These are phyloP conservation scores for Rhyacophila brunnea DNA, from an alignment of 1,140 invertebrate genomes.

Conservation along the genomic window DNA sequence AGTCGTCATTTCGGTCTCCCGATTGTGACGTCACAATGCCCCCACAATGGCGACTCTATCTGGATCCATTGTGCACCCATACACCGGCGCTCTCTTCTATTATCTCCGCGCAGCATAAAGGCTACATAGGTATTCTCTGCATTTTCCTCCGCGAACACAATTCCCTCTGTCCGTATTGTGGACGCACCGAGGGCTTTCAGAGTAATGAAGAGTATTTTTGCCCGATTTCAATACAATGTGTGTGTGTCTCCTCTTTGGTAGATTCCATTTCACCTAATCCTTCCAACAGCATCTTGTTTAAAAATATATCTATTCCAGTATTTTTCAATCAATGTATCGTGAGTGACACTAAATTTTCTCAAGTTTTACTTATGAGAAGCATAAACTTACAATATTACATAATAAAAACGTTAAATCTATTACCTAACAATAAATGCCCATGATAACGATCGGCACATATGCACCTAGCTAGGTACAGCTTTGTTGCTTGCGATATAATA, in stretches of 20 bases:
- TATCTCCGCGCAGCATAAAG: slow-evolving; percentile 33
- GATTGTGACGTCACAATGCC: slow-evolving; percentile 33
- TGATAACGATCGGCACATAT: too few relatives aligned
- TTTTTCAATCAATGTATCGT: too few relatives aligned
- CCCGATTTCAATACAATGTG: slow-evolving; percentile 27
- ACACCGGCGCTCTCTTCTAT: slow-evolving; percentile 33
- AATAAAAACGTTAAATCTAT: too few relatives aligned
- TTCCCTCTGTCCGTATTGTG: slow-evolving; percentile 24
- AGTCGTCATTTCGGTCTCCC: slow-evolving; percentile 36
- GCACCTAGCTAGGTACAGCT: too few relatives aligned
- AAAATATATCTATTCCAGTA: too few relatives aligned
- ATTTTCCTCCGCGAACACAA: slow-evolving; percentile 15
- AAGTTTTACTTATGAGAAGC: too few relatives aligned
- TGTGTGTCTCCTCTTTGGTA: neutral
- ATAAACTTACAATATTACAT: too few relatives aligned
- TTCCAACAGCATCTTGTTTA: too few relatives aligned
- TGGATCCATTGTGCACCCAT: slow-evolving; percentile 32
- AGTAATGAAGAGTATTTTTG: slow-evolving; percentile 38
- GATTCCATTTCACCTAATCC: too few relatives aligned
- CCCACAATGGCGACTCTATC: slow-evolving; percentile 35
- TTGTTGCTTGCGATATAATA: too few relatives aligned
- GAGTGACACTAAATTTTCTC: too few relatives aligned
- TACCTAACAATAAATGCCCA: too few relatives aligned
- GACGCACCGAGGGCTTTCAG: slow-evolving; percentile 30
- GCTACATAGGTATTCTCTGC: slow-evolving; percentile 29